Percentiles rank a stretch among this genome's conserved stretches.
phyloP scores from a whole-genome alignment of 2,888 invertebrate genomes.

The Euzophera pinguis region DNA sequence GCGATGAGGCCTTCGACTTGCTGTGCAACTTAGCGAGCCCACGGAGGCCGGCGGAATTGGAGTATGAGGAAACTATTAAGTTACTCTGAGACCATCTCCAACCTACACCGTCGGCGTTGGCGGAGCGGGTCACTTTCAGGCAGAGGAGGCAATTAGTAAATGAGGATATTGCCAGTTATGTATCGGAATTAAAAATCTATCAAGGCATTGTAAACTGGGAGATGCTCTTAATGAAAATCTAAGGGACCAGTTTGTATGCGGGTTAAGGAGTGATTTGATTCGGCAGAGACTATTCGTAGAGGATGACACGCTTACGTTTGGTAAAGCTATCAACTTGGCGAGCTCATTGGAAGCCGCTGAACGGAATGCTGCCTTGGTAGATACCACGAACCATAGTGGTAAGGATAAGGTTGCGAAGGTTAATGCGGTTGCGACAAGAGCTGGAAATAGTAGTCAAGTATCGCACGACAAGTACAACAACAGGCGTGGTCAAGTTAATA shows the following conservation, averaged over 20 bases:
- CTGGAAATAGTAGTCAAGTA: not conserved
- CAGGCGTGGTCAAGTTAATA: too few species aligned
- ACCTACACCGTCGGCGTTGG: not conserved
- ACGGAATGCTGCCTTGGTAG: not conserved
- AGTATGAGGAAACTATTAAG: too few species aligned
- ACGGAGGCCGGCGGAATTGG: too few species aligned
- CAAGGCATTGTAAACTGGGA: not conserved
- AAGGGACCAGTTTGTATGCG: not conserved
- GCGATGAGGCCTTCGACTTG: too few species aligned
- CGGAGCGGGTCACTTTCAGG: not conserved
- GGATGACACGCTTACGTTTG: too few species aligned
- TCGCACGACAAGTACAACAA: too few species aligned
- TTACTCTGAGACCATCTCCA: not conserved
- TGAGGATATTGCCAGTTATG: not conserved
- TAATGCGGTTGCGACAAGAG: too few species aligned
- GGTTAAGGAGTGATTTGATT: not conserved
- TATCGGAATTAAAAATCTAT: not conserved
- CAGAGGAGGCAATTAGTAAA: not conserved
- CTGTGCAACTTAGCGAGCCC: too few species aligned
- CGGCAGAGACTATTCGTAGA: not conserved
- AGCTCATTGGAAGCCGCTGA: not conserved
- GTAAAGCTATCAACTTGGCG: too few species aligned
- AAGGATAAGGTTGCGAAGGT: too few species aligned
- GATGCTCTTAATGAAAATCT: not conserved
- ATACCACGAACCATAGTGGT: not conserved